These are phyloP conservation scores for Brachyrhaphis roseni DNA, from an alignment of 2,797 vertebrate species.

Conservation along the genomic window DNA sequence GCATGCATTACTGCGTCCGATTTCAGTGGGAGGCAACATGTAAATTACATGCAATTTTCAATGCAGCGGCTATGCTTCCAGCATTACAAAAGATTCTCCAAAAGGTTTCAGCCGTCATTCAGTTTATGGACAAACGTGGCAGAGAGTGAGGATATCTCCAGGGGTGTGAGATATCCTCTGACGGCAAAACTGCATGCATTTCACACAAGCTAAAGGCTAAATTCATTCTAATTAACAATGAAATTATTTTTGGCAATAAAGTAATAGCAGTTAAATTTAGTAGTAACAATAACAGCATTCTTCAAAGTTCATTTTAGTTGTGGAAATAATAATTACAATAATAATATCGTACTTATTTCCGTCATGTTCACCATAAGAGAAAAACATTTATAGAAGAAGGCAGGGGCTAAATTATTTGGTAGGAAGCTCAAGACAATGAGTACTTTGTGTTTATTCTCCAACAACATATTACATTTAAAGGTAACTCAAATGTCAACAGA, in stretches of 20 bases:
- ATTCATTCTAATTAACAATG: neutral
- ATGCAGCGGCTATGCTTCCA: neutral
- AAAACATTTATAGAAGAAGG: neutral
- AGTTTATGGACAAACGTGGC: neutral
- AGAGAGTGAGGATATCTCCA: neutral
- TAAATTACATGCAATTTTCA: neutral
- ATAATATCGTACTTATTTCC: neutral
- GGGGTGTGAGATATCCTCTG: too few relatives aligned
- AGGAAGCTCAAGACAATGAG: conserved; percentile 23
- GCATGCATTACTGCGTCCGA: neutral
- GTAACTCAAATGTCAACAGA: conserved; percentile 43
- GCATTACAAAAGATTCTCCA: neutral
- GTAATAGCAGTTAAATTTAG: neutral
- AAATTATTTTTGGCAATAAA: neutral
- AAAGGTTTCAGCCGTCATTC: neutral
- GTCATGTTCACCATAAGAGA: neutral
- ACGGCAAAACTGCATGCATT: neutral
- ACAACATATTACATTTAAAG: conserved; percentile 45
- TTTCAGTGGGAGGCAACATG: neutral
- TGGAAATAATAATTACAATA: neutral
- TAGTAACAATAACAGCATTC: neutral
- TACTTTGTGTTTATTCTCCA: conserved; percentile 66
- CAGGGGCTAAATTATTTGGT: neutral
- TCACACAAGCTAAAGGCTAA: neutral
- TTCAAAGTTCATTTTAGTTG: neutral